A percentile compares a stretch with the other conserved stretches of the same genome.
Conservation (phyloP, 1,140 invertebrate species). For the Potamilus streckersoni region DNA sequence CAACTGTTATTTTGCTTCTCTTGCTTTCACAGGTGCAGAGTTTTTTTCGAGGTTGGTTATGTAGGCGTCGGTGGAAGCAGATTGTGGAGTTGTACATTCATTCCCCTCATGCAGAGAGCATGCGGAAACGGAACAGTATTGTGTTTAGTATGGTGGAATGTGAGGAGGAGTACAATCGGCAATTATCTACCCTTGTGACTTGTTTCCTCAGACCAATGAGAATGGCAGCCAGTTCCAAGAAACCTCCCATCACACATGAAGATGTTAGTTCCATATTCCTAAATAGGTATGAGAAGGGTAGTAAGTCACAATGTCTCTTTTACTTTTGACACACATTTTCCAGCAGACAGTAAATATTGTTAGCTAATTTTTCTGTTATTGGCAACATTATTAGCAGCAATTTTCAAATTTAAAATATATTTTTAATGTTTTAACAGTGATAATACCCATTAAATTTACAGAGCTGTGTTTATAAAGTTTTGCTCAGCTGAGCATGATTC, state of each 20-base stretch:
- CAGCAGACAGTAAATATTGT: too few species aligned
- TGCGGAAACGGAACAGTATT: conserved; percentile 92
- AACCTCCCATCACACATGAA: conserved; percentile 92
- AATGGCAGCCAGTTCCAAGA: conserved; percentile 92
- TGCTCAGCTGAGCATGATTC: too few species aligned
- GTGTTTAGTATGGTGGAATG: conserved; percentile 76
- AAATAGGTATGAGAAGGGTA: conserved; percentile 73
- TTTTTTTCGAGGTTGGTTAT: conserved; percentile 94
- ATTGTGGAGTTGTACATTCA: conserved; percentile 96
- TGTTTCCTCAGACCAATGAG: conserved; percentile 92
- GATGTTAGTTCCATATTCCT: conserved; percentile 96
- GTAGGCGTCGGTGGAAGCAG: conserved; percentile 93
- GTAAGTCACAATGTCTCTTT: background rate
- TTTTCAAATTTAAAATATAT: too few species aligned
- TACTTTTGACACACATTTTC: background rate
- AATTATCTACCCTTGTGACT: conserved; percentile 91
- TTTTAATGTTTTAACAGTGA: too few species aligned
- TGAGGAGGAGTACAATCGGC: conserved; percentile 85
- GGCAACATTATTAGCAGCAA: too few species aligned
- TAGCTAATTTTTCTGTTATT: too few species aligned
- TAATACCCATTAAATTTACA: too few species aligned
- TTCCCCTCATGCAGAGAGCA: conserved; percentile 93
- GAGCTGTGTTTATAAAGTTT: too few species aligned
- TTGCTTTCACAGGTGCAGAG: conserved; percentile 77
- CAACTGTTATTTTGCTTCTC: too few species aligned